Conservation (phyloP, 2,797 vertebrate genomes). For the Erithacus rubecula region DNA sequence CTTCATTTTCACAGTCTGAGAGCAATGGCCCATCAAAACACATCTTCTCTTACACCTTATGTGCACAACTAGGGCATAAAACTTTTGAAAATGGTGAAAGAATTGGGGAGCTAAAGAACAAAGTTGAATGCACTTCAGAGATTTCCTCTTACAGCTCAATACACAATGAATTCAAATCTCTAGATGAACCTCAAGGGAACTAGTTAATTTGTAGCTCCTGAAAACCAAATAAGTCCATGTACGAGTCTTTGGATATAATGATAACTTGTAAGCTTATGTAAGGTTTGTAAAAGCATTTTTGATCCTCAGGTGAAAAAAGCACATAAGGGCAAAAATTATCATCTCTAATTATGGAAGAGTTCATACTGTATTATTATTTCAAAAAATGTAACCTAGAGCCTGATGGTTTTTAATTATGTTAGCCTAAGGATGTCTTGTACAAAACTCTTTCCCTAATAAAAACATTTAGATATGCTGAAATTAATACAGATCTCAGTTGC, state of each 20-base stretch:
- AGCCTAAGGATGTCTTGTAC: background rate
- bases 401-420: background rate
- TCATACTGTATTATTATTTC: background rate
- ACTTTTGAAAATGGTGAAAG: background rate
- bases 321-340: background rate
- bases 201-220: background rate
- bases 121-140: background rate
- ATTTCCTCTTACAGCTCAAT: background rate
- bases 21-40: background rate
- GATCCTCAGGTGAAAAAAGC: background rate
- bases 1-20: background rate
- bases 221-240: background rate
- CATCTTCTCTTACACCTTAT: background rate
- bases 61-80: background rate
- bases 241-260: background rate
- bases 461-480: background rate
- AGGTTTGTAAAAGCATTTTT: background rate
- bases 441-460: background rate
- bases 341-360: slow-evolving; percentile 4
- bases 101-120: background rate
- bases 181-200: background rate
- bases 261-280: background rate
- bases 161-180: background rate
- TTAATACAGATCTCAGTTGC: slow-evolving; percentile 28
- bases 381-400: background rate